These are phyloP conservation scores for Arion vulgaris DNA, from an alignment of 1,140 invertebrate genomes.

Conservation along the genomic window DNA sequence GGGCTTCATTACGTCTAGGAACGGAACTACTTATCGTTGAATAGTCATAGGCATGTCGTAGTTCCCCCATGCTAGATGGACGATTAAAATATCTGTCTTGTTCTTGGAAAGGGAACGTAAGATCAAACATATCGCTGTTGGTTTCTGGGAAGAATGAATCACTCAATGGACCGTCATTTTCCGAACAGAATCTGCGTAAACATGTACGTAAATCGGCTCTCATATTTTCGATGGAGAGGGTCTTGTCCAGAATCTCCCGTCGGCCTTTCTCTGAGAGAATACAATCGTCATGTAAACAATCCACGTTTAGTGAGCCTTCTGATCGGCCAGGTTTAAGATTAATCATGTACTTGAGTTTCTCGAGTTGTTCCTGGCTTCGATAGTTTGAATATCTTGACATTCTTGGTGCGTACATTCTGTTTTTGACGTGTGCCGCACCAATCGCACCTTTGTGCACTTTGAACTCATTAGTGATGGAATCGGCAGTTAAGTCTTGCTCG, in stretches of 20 bases:
- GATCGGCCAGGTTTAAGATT: constrained; percentile 32
- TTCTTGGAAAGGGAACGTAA: constrained; percentile 59
- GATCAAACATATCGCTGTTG: constrained; percentile 56
- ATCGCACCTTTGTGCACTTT: constrained; percentile 39
- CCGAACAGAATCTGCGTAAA: constrained; percentile 53
- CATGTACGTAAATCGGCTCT: constrained; percentile 44
- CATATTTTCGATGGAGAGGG: constrained; percentile 64
- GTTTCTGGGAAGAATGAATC: constrained; percentile 54
- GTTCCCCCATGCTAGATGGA: constrained; percentile 65
- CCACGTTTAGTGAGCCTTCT: constrained; percentile 38
- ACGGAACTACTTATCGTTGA: constrained; percentile 23
- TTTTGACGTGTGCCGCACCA: constrained; percentile 8
- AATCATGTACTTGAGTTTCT: constrained; percentile 42
- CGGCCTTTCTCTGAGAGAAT: constrained; percentile 62
- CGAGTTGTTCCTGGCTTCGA: constrained; percentile 48
- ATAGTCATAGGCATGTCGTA: constrained; percentile 44
- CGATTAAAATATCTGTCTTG: constrained; percentile 47
- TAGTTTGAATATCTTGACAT: constrained; percentile 19
- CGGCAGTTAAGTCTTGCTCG: constrained; percentile 52
- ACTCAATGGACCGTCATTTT: constrained; percentile 53
- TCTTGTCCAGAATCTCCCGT: constrained; percentile 57
- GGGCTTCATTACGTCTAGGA: background rate
- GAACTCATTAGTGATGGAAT: constrained; percentile 47
- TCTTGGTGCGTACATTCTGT: constrained; percentile 41
- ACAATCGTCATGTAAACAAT: constrained; percentile 63